Evolutionary conservation across 2,797 vertebrate genomes (phyloP), one percentile per base, ranked within the genome.

Genomic region (Podargus strigoides): DNA sequence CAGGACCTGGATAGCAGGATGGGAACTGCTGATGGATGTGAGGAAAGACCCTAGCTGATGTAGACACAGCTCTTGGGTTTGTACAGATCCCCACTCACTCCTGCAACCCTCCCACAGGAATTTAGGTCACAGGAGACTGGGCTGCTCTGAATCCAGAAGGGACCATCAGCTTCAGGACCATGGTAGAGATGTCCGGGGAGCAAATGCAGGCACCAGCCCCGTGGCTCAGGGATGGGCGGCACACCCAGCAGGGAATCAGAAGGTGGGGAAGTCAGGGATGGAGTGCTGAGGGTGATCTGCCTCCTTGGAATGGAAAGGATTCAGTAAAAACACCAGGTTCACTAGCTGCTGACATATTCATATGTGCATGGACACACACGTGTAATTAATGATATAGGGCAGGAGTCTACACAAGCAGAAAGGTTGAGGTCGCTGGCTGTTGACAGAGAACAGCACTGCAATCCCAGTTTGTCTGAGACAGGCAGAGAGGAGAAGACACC

Each of bases 361-460:
- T 0, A 1, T 16, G 18, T 30, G 16, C 26, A 24, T 9, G 21
- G 72, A 23, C 19, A 34, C 47, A 41, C 27, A 27, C 1, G 0
- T 7, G 8, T 9, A 26, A 36, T 67, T 44, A 44, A 23, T 8
- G 39, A 17, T 8, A 34, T 24, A 28, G 18, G 10, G 41, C 34
- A 55, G 7, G n/a, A n/a, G n/a, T n/a, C 26, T 74, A 41, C 41
- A 5, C 32, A n/a, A n/a, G 36, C 19, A 63, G 39, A n/a, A 62
- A 26, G 16, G 22, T 8, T 52, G 39, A 72, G 32, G 41, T 28
- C 11, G 9, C 18, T 46, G 30, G 6, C 7, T 6, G 8, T 8
- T 59, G 39, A 4, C 1, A 7, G 32, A 64, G 26, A 59, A 26
- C 5, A n/a, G 14, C 1, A 0, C 5, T 62, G 22, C 3, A 64